Base-by-base conservation (phyloP, 2,888 invertebrate genomes). In the Machimus atricapillus region DNA sequence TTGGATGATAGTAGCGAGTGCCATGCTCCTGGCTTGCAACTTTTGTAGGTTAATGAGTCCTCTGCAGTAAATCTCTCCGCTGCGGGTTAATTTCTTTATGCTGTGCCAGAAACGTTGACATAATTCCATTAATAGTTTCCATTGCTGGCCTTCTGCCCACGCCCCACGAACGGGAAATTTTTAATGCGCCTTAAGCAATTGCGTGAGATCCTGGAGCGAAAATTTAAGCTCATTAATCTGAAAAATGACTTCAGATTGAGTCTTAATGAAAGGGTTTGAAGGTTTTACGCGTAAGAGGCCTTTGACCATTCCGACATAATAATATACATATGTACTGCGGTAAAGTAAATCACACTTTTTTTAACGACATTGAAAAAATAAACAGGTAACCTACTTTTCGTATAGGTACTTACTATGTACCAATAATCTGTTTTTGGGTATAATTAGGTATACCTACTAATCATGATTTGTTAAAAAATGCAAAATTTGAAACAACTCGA, bases 1-100 rank as follows among this genome's bases (percentile, higher is more conserved):
- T 85, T 85, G 85, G 85, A 85, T 85, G 85, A 85, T 85, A 74
- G 85, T 74, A 73, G 31, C 40, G 66, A 43, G 43, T 85, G n/a
- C 58, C 73, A 27, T 31, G 43, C 40, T 40, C 40, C 46, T 43
- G 56, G 23, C 66, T 46, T 43, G 43, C 73, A 73, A 74, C 82
- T 66, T 82, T 82, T 82, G 82, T 52, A 34, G 58, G 58, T 82
- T 82, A 82, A 82, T 82, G 82, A 82, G 34, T 82, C 58, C 66
- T 58, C 34, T 76, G 76, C 40, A 66, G 66, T 66, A 66, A 66
- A 66, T 66, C 66, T 66, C 66, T 9, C 66, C 9, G 14, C 27
- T 66, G 23, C 66, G 66, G 66, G 66, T 27, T 66, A 66, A 66
- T 66, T 66, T 66, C 66, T 66, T 66, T 66, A 66, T 66, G 66